Evolutionary conservation across 2,888 invertebrate genomes (phyloP).

Genomic region (Orthosia gothica): DNA sequence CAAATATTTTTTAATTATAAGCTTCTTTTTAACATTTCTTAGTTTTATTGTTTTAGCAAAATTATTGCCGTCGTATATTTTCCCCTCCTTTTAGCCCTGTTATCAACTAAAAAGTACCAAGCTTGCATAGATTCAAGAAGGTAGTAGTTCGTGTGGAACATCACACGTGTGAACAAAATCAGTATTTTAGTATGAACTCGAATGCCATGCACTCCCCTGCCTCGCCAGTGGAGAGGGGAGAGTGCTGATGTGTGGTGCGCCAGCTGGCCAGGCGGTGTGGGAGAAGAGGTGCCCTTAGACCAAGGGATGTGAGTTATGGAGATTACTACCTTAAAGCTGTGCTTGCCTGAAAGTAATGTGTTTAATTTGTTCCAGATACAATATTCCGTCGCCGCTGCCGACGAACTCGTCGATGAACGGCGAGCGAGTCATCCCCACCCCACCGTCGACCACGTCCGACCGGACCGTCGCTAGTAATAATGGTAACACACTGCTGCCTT

Average conservation of each 20-base stretch:
- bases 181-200: conserved; percentile 93
- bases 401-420: conserved; percentile 92
- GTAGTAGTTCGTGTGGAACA: too few relatives aligned
- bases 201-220: conserved; percentile 98
- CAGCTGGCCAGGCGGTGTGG: conserved; percentile 97
- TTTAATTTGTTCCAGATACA: conserved; percentile 91
- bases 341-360: conserved; percentile 73
- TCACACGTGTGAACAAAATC: too few relatives aligned
- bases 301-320: conserved; percentile 44
- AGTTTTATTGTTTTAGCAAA: too few relatives aligned
- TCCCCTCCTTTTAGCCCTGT: too few relatives aligned
- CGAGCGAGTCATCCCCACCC: conserved; percentile 94
- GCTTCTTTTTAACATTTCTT: too few relatives aligned
- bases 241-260: conserved; percentile 88
- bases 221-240: conserved; percentile 92
- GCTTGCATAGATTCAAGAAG: too few relatives aligned
- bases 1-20: too few relatives aligned
- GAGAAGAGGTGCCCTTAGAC: conserved; percentile 95
- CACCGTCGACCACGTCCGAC: conserved; percentile 95
- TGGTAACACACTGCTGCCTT: conserved; percentile 75
- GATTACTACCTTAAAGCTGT: too few relatives aligned
- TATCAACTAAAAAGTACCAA: too few relatives aligned
- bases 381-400: conserved; percentile 94
- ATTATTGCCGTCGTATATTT: too few relatives aligned
- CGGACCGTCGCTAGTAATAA: conserved; percentile 93